phyloP scores from a whole-genome alignment of 2,797 vertebrate genomes.

The Sternarchorhynchus goeldii region DNA sequence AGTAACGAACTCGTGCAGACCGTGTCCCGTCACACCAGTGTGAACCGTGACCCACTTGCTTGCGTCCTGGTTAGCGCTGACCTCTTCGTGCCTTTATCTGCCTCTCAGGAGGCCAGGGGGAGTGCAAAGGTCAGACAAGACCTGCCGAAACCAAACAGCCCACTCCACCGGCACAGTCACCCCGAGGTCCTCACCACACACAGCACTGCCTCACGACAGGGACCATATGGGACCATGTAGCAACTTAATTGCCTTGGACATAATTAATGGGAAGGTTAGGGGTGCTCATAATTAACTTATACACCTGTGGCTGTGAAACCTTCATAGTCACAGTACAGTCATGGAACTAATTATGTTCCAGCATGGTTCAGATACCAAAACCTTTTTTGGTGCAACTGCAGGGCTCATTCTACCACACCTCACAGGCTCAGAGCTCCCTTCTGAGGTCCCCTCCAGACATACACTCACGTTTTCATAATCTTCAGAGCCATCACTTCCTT shows the following conservation, averaged over 20 bases:
- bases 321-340: background rate
- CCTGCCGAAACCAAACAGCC: background rate
- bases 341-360: background rate
- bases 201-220: background rate
- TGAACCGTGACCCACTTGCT: slow-evolving; percentile 19
- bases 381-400: no score
- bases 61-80: background rate
- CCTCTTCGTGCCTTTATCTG: background rate
- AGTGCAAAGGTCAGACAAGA: slow-evolving; percentile 15
- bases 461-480: slow-evolving; percentile 97
- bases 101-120: background rate
- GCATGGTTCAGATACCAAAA: background rate
- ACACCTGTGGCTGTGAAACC: background rate
- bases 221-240: no score
- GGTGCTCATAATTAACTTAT: no score
- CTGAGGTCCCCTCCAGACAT: slow-evolving; percentile 13
- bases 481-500: slow-evolving; percentile 97
- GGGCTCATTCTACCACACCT: background rate
- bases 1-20: background rate
- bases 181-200: background rate
- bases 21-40: background rate
- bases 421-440: background rate
- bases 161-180: background rate
- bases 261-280: background rate
- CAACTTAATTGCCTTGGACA: no score